Percentiles rank a stretch among this genome's conserved stretches.
These are phyloP conservation scores for Platynereis dumerilii DNA, from an alignment of 2,888 invertebrate species.

Conservation along the genomic window DNA sequence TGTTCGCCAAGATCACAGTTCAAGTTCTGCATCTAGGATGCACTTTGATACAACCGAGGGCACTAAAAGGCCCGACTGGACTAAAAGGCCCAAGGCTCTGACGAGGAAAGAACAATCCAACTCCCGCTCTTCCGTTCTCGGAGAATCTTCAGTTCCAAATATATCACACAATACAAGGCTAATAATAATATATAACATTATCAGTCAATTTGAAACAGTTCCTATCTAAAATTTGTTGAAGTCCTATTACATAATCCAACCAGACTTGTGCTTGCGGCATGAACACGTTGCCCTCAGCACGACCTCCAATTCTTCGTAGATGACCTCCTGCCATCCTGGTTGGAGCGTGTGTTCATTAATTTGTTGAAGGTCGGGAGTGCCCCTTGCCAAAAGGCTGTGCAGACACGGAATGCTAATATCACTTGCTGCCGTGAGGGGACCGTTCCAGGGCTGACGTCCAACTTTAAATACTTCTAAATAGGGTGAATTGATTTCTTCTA, in stretches of 20 bases:
- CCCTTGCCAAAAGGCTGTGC: slow-evolving; percentile 48
- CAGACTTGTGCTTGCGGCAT: slow-evolving; percentile 45
- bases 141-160: too few species aligned
- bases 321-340: slow-evolving; percentile 43
- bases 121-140: too few species aligned
- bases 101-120: too few species aligned
- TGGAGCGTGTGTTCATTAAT: slow-evolving; percentile 54
- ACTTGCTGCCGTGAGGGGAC: slow-evolving; percentile 47
- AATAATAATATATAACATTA: too few species aligned
- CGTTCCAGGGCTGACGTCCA: slow-evolving; percentile 54
- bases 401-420: slow-evolving; percentile 52
- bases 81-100: too few species aligned
- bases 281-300: slow-evolving; percentile 53
- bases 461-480: slow-evolving; percentile 48
- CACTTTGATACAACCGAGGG: too few species aligned
- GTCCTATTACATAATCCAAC: slow-evolving; percentile 23
- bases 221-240: background rate
- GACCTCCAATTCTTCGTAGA: slow-evolving; percentile 47
- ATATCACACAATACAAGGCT: too few species aligned
- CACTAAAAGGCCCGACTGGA: too few species aligned
- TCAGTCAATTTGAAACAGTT: background rate
- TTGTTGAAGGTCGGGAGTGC: slow-evolving; percentile 50
- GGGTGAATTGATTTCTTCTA: slow-evolving; percentile 49
- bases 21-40: too few species aligned
- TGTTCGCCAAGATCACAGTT: too few species aligned